phyloP scores from a whole-genome alignment of 1,140 invertebrate species.

The Drosophila biarmipes region DNA sequence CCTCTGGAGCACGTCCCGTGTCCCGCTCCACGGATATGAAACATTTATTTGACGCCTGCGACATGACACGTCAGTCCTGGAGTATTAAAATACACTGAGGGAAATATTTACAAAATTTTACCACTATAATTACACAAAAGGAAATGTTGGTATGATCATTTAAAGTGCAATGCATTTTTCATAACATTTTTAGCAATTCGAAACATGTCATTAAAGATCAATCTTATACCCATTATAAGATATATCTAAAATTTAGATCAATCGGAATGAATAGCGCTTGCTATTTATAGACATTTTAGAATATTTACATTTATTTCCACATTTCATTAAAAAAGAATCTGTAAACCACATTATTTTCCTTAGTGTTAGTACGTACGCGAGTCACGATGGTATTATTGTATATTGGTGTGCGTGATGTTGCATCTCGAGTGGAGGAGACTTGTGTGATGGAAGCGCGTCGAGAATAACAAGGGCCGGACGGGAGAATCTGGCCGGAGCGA shows the following conservation, averaged over 20 bases:
- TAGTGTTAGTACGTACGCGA: constrained; percentile 5
- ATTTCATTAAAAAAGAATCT: too few species aligned
- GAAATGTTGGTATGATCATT: too few species aligned
- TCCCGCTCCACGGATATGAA: constrained; percentile 56
- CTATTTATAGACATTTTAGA: too few species aligned
- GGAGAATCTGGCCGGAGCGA: constrained; percentile 14
- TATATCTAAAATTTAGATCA: too few species aligned
- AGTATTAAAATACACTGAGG: constrained; percentile 4
- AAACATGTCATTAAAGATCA: too few species aligned
- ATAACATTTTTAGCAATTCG: too few species aligned
- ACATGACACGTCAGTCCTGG: constrained; percentile 59
- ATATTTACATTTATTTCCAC: too few species aligned
- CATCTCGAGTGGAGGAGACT: constrained; percentile 47
- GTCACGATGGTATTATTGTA: constrained; percentile 67
- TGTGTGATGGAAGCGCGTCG: constrained; percentile 76
- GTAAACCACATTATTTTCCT: too few species aligned
- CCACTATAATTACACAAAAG: too few species aligned
- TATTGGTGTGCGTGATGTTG: constrained; percentile 78
- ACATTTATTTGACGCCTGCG: constrained; percentile 79
- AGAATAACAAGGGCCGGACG: constrained; percentile 59
- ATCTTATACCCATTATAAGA: too few species aligned
- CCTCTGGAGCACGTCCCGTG: constrained; percentile 22
- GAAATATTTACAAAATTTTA: not conserved
- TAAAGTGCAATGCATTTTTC: too few species aligned
- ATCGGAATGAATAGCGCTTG: too few species aligned